Conservation (phyloP, 1,140 invertebrate genomes). For the Triops cancriformis region DNA sequence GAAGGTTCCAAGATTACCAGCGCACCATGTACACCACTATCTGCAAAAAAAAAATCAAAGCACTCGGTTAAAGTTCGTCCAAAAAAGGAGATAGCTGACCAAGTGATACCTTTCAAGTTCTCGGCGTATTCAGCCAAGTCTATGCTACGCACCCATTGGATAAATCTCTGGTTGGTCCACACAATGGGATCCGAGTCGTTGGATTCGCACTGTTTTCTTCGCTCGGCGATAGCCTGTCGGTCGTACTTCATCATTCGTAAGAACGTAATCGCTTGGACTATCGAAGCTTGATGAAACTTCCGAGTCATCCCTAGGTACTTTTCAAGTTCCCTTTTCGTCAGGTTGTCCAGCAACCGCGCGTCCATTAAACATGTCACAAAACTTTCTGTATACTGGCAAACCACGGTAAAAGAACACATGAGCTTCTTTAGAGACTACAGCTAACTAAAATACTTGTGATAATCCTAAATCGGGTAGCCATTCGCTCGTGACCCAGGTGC, state of each 20-base stretch:
- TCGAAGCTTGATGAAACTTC: conserved; percentile 87
- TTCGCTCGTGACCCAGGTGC: conserved; percentile 84
- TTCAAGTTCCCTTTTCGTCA: conserved; percentile 88
- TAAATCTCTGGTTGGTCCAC: conserved; percentile 89
- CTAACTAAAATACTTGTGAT: conserved; percentile 50
- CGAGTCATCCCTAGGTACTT: conserved; percentile 81
- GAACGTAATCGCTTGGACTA: conserved; percentile 85
- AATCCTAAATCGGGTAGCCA: conserved; percentile 85
- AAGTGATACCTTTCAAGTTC: conserved; percentile 69
- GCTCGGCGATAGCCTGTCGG: conserved; percentile 63
- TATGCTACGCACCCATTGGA: conserved; percentile 84
- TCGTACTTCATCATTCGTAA: conserved; percentile 86
- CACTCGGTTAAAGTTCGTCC: neutral
- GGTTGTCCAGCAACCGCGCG: conserved; percentile 78
- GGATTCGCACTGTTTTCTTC: conserved; percentile 76
- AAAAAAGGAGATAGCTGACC: neutral
- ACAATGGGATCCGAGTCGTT: conserved; percentile 82
- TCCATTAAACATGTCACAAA: conserved; percentile 86
- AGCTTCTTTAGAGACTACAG: neutral
- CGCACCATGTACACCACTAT: conserved; percentile 87
- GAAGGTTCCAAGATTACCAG: conserved; percentile 78
- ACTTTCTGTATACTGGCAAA: conserved; percentile 64
- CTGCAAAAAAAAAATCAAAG: conserved; percentile 44
- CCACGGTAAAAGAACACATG: neutral
- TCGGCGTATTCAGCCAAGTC: conserved; percentile 88